Evolutionary conservation across 2,113 vertebrate genomes (phyloP).

Genomic region (Sphaerodactylus townsendi): DNA sequence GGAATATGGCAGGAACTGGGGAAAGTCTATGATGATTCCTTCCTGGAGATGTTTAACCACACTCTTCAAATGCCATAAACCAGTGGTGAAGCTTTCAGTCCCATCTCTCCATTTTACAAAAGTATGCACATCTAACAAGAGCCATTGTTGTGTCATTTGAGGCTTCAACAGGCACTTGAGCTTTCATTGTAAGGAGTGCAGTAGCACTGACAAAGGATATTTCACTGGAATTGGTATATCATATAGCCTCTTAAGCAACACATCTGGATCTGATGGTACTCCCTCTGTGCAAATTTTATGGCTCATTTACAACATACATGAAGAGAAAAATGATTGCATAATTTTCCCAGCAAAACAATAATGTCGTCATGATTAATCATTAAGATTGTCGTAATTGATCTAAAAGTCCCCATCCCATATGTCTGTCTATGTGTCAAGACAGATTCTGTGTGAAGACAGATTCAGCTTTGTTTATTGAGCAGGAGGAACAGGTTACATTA

Average conservation of each 20-base stretch:
- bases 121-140: not conserved
- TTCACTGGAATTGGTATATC: constrained; percentile 31
- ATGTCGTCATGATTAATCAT: constrained; percentile 32
- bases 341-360: constrained; percentile 47
- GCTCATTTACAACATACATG: constrained; percentile 35
- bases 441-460: constrained; percentile 23
- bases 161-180: not conserved
- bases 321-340: constrained; percentile 11
- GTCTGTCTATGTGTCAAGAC: constrained; percentile 21
- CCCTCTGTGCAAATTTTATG: constrained; percentile 41
- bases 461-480: constrained; percentile 13
- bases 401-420: constrained; percentile 21
- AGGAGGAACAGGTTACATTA: not conserved
- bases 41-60: not conserved
- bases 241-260: constrained; percentile 29
- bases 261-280: constrained; percentile 37
- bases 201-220: not conserved
- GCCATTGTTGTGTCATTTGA: fast-evolving
- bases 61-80: not conserved
- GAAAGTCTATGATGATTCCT: not conserved
- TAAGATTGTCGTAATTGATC: constrained; percentile 23
- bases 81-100: not conserved
- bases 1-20: not conserved
- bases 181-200: not conserved
- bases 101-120: not conserved